phyloP scores from a whole-genome alignment of 2,113 vertebrate genomes.

The Peromyscus leucopus region DNA sequence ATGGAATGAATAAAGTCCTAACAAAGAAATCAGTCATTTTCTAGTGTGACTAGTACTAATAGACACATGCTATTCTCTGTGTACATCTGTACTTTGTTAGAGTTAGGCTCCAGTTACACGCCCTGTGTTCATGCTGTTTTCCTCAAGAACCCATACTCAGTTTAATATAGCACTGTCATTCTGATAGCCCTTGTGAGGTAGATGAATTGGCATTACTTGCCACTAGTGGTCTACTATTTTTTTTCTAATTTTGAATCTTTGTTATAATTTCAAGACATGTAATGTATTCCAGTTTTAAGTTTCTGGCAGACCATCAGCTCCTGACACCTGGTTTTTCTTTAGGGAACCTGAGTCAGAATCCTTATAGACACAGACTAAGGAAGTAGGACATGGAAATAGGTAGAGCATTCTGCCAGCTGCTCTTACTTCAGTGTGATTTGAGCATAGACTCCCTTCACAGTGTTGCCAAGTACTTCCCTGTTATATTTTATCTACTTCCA shows the following conservation, averaged over 20 bases:
- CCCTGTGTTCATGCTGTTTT: not conserved
- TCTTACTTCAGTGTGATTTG: slow-evolving; percentile 33
- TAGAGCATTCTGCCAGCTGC: not conserved
- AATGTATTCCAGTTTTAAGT: not conserved
- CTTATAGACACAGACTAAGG: slow-evolving; percentile 14
- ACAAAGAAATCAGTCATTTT: slow-evolving; percentile 14
- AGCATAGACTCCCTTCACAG: not conserved
- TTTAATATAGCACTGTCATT: not conserved
- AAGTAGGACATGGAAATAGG: slow-evolving; percentile 1
- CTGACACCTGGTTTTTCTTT: slow-evolving; percentile 1
- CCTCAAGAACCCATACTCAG: not conserved
- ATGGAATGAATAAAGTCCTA: not conserved
- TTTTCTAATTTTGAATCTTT: not conserved
- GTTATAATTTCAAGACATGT: slow-evolving; percentile 31
- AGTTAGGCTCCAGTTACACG: not conserved
- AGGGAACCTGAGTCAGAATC: not conserved
- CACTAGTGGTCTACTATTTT: slow-evolving; percentile 39
- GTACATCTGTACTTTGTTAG: not conserved
- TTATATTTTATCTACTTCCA: slow-evolving; percentile 46
- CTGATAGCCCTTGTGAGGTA: not conserved
- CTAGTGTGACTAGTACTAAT: not conserved
- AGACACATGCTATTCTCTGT: not conserved
- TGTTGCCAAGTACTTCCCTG: not conserved
- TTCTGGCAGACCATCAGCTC: not conserved
- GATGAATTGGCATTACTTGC: slow-evolving; percentile 42